Conservation (phyloP, 2,888 invertebrate genomes). For the Thereva nobilitata region DNA sequence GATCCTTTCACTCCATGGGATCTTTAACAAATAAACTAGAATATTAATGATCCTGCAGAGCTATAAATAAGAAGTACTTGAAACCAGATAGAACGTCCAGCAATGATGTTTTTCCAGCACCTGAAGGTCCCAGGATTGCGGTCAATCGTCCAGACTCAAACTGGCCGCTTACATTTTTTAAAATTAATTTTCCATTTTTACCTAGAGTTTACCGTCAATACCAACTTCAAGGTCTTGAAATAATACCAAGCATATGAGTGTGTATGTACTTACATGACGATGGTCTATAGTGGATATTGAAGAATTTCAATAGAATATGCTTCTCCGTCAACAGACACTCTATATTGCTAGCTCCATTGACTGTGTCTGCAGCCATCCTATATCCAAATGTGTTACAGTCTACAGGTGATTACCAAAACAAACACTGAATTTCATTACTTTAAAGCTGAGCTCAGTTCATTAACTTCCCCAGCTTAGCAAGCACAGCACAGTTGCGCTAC, state of each 20-base stretch:
- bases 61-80: constrained; percentile 59
- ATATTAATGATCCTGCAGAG: neutral
- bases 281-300: constrained; percentile 21
- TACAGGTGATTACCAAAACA: neutral
- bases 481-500: no score
- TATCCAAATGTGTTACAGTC: neutral
- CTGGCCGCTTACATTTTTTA: constrained; percentile 64
- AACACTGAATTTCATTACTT: no score
- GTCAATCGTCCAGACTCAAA: constrained; percentile 67
- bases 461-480: no score
- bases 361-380: neutral
- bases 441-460: no score
- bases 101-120: constrained; percentile 77
- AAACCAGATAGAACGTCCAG: constrained; percentile 75
- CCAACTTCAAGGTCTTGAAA: neutral
- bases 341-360: neutral
- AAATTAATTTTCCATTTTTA: constrained; percentile 51
- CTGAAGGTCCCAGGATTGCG: constrained; percentile 71
- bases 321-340: constrained; percentile 9
- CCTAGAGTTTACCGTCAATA: neutral
- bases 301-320: constrained; percentile 12
- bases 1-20: constrained; percentile 63
- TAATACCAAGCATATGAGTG: neutral
- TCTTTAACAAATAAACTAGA: constrained; percentile 43
- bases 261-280: constrained; percentile 13